Conservation (phyloP, 2,797 vertebrate species). For the Danionella dracula region DNA sequence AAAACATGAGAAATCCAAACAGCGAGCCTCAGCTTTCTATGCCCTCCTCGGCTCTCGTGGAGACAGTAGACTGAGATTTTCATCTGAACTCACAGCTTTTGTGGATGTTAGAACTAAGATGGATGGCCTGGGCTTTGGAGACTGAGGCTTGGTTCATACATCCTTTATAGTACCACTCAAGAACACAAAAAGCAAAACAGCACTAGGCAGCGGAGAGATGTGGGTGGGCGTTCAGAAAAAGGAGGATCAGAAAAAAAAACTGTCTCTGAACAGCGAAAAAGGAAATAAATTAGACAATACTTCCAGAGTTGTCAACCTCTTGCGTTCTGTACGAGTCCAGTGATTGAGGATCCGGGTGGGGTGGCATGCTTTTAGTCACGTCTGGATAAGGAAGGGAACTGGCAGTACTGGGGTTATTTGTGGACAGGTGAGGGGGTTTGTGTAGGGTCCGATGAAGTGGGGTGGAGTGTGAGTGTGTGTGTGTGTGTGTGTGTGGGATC, state of each 20-base stretch:
- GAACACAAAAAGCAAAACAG: conserved; percentile 71
- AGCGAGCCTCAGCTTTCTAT: conserved; percentile 51
- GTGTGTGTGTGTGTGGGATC: conserved; percentile 55
- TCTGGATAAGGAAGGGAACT: conserved; percentile 39
- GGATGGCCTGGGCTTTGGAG: conserved; percentile 51
- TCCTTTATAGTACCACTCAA: conserved; percentile 80
- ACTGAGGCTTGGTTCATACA: conserved; percentile 62
- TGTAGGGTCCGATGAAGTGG: conserved; percentile 51
- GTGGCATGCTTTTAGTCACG: conserved; percentile 46
- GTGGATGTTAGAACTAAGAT: conserved; percentile 67
- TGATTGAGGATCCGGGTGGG: conserved; percentile 30
- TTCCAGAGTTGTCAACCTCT: conserved; percentile 26
- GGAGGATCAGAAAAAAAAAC: conserved; percentile 15
- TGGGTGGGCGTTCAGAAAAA: conserved; percentile 59
- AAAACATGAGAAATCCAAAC: conserved; percentile 53
- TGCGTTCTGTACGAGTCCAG: conserved; percentile 18
- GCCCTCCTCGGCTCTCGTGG: conserved; percentile 21
- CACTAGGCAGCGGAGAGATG: conserved; percentile 64
- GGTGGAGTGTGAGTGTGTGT: conserved; percentile 46
- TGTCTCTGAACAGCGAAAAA: not conserved
- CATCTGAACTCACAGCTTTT: conserved; percentile 74
- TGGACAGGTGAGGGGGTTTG: conserved; percentile 33
- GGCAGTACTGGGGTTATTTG: conserved; percentile 45
- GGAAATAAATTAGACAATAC: conserved; percentile 39
- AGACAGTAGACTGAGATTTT: conserved; percentile 34